Evolutionary conservation across 2,888 invertebrate species (phyloP).

Genomic region (Trissolcus brochymenae): DNA sequence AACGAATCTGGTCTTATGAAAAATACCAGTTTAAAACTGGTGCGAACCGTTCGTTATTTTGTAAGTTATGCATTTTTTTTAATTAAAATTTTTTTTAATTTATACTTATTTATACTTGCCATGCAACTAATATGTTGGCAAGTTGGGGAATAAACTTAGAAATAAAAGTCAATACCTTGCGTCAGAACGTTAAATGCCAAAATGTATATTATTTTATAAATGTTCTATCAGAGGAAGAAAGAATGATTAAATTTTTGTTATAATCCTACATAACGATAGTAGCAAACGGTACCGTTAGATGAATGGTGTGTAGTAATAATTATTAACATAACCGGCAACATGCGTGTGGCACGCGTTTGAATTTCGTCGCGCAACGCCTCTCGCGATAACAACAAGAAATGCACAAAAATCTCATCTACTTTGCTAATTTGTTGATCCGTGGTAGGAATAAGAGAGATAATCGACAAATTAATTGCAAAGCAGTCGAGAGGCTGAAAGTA

Average conservation of each 20-base stretch:
- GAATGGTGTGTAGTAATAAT: constrained; percentile 51
- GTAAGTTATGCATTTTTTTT: too few relatives aligned
- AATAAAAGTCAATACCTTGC: too few relatives aligned
- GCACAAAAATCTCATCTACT: constrained; percentile 66
- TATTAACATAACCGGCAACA: constrained; percentile 55
- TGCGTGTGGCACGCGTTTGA: constrained; percentile 58
- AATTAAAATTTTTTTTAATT: too few relatives aligned
- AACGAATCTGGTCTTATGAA: too few relatives aligned
- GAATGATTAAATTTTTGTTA: background rate
- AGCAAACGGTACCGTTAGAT: constrained; percentile 42
- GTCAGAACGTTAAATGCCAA: too few relatives aligned
- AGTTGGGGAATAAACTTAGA: too few relatives aligned
- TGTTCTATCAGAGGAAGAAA: background rate
- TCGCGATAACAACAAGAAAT: constrained; percentile 60
- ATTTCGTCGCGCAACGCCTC: constrained; percentile 63
- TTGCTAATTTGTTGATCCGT: constrained; percentile 65
- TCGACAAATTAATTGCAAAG: constrained; percentile 45
- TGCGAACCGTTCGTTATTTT: too few relatives aligned
- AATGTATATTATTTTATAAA: background rate
- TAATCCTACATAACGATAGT: constrained; percentile 23
- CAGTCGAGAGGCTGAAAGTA: constrained; percentile 46
- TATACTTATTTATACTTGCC: too few relatives aligned
- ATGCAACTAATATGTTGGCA: too few relatives aligned
- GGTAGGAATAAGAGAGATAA: constrained; percentile 35
- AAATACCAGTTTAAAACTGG: too few relatives aligned